These are phyloP conservation scores for Nectonema munidae DNA, from an alignment of 2,888 invertebrate species.

Conservation along the genomic window DNA sequence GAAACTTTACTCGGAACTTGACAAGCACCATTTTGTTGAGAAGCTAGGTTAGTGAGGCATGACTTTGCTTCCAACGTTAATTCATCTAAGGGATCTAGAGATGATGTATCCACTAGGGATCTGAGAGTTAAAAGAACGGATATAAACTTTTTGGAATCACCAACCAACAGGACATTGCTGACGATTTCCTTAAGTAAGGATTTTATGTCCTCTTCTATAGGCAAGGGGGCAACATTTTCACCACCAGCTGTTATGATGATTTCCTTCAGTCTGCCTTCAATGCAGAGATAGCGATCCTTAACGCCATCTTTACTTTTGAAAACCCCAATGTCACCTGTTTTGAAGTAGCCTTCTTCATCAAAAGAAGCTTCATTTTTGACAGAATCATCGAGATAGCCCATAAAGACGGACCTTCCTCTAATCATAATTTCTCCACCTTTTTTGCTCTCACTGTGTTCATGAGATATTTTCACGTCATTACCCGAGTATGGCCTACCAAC, in stretches of 20 bases:
- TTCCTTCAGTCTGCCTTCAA: background rate
- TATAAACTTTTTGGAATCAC: background rate
- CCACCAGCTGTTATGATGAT: background rate
- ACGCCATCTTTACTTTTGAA: background rate
- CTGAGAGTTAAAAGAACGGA: background rate
- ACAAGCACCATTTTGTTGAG: too few species aligned
- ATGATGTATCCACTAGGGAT: background rate
- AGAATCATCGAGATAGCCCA: background rate
- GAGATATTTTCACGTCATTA: background rate
- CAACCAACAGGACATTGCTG: conserved; percentile 6
- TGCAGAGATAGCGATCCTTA: background rate
- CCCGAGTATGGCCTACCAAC: background rate
- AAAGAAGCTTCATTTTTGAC: background rate
- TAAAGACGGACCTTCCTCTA: conserved; percentile 2
- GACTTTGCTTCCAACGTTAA: too few species aligned
- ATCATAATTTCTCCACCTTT: background rate
- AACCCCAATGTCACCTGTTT: conserved; percentile 1
- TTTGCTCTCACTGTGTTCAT: too few species aligned
- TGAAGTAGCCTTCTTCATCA: conserved; percentile 1
- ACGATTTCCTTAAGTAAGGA: background rate
- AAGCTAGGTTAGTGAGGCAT: too few species aligned
- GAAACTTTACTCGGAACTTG: too few species aligned
- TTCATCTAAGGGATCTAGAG: too few species aligned
- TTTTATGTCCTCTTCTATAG: background rate
- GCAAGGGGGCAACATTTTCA: background rate